A percentile compares a stretch with the other conserved stretches of the same genome.
Evolutionary conservation across 64 coral and sea anemone genomes (phyloP).

Genomic region (Dendrophyllia cribrosa): DNA sequence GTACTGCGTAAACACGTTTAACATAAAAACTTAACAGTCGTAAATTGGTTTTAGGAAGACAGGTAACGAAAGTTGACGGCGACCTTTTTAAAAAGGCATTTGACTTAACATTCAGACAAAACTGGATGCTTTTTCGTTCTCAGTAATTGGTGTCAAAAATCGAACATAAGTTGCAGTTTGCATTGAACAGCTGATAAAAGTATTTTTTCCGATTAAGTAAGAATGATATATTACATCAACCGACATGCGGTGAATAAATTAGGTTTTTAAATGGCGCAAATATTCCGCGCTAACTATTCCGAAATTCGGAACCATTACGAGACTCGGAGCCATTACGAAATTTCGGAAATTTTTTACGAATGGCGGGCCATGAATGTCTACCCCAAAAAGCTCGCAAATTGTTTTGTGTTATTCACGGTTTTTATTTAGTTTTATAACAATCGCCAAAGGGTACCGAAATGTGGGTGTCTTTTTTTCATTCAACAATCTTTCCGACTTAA

Average conservation of each 20-base stretch:
- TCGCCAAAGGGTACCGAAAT: too few species aligned
- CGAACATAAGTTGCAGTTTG: background rate
- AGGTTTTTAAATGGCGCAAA: background rate
- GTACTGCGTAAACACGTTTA: too few species aligned
- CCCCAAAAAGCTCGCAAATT: background rate
- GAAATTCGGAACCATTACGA: too few species aligned
- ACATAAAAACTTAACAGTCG: too few species aligned
- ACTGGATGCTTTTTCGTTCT: background rate
- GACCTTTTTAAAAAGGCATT: background rate
- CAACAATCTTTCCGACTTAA: too few species aligned
- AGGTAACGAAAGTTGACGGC: too few species aligned
- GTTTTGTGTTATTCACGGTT: background rate
- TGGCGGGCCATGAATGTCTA: too few species aligned
- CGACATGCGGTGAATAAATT: background rate
- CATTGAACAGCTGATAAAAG: too few species aligned
- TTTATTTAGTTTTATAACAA: background rate
- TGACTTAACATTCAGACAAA: background rate
- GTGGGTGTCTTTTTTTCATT: too few species aligned
- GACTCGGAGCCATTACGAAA: too few species aligned
- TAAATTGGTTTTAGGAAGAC: too few species aligned
- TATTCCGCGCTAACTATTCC: background rate
- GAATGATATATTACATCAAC: background rate
- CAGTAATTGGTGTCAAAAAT: background rate
- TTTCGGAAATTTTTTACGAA: too few species aligned
- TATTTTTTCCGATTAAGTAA: background rate